These are phyloP conservation scores for Meta bourneti DNA, from an alignment of 2,888 invertebrate genomes.

Conservation along the genomic window DNA sequence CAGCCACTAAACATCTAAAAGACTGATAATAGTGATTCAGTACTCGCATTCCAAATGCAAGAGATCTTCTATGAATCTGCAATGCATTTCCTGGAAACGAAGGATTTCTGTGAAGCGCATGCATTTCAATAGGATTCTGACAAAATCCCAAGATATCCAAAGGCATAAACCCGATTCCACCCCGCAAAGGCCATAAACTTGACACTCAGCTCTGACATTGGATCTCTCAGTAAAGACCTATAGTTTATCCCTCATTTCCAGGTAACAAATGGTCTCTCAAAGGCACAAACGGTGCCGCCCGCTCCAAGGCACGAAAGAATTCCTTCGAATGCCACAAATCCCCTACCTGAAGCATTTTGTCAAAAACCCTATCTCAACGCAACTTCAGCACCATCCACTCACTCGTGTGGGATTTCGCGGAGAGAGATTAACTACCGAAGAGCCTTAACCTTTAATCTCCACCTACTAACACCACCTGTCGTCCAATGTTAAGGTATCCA, in stretches of 20 bases:
- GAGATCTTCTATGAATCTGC: too few relatives aligned
- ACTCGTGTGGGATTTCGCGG: conserved; percentile 19
- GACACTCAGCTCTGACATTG: too few relatives aligned
- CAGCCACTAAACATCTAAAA: too few relatives aligned
- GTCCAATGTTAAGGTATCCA: conserved; percentile 39
- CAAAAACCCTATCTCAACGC: conserved; percentile 45
- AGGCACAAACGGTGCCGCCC: neutral
- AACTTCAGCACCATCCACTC: conserved; percentile 42
- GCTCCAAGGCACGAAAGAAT: neutral
- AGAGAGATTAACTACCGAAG: conserved; percentile 45
- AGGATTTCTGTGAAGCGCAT: too few relatives aligned
- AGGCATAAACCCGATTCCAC: too few relatives aligned
- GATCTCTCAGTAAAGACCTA: too few relatives aligned
- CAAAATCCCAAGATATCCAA: too few relatives aligned
- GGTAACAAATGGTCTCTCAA: neutral
- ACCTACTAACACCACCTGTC: conserved; percentile 57
- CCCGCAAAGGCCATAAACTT: too few relatives aligned
- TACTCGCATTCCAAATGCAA: too few relatives aligned
- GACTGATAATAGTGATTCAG: too few relatives aligned
- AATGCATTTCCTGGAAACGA: too few relatives aligned
- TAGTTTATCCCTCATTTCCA: neutral
- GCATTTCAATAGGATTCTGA: too few relatives aligned
- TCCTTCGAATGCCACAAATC: conserved; percentile 28
- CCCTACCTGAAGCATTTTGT: conserved; percentile 48
- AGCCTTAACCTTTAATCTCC: conserved; percentile 63